Percentiles rank a stretch among this genome's conserved stretches.
Evolutionary conservation across 2,113 vertebrate genomes (phyloP).

Genomic region (Apistogramma diplotaenia): DNA sequence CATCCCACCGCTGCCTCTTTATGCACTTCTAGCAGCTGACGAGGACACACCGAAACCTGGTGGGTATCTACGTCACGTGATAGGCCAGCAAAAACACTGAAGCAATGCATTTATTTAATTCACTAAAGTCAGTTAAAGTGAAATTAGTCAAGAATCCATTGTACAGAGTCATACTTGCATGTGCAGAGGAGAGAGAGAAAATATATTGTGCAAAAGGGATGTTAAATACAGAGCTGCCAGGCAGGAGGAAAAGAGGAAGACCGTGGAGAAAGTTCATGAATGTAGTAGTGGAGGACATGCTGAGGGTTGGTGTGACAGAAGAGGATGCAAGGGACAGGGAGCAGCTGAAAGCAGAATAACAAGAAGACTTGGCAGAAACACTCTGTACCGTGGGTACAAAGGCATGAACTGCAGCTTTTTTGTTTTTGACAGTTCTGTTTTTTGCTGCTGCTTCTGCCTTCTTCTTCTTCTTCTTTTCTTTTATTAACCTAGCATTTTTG

Average conservation of each 20-base stretch:
- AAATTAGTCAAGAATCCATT: not conserved
- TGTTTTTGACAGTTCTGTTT: not conserved
- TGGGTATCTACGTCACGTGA: conserved; percentile 1
- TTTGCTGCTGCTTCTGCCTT: not conserved
- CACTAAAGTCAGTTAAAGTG: not conserved
- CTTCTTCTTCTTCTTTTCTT: not conserved
- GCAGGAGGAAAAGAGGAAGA: not conserved
- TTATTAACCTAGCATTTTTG: not conserved
- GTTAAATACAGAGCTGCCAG: not conserved
- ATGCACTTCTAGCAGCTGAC: conserved; percentile 92
- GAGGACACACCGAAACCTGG: conserved; percentile 80
- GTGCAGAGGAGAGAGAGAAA: not conserved
- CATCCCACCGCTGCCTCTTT: conserved; percentile 92
- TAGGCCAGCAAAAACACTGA: not conserved
- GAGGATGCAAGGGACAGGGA: not conserved
- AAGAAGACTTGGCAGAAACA: not conserved
- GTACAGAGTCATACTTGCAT: not conserved
- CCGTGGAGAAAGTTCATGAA: not conserved
- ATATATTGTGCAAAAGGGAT: not conserved
- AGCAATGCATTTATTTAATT: not conserved
- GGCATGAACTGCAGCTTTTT: not conserved
- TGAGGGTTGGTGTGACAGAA: not conserved
- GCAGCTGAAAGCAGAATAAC: not conserved
- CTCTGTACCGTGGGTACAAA: not conserved
- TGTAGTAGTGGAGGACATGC: not conserved